phyloP scores from a whole-genome alignment of 2,113 vertebrate genomes.

The Okapia johnstoni region DNA sequence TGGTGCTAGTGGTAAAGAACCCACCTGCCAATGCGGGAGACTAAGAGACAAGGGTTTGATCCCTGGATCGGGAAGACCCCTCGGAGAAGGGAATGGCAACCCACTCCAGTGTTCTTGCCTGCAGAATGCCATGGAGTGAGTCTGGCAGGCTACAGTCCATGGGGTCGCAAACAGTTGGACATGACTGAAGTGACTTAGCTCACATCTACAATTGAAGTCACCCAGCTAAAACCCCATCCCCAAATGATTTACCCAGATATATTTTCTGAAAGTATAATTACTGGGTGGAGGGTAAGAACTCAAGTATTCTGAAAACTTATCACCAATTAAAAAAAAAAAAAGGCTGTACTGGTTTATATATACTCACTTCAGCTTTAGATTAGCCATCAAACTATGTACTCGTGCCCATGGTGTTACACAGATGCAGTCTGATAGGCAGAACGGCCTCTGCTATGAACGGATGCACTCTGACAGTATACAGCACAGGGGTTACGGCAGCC shows the following conservation, averaged over 20 bases:
- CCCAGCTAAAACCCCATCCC: not conserved
- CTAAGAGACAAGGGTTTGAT: not conserved
- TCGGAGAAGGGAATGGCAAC: not conserved
- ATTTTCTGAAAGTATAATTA: not conserved
- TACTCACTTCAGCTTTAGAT: not conserved
- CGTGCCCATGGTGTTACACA: not conserved
- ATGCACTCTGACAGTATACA: not conserved
- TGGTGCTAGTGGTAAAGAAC: not conserved
- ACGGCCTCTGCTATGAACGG: fast-evolving
- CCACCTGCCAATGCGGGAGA: not conserved
- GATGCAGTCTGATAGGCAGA: not conserved
- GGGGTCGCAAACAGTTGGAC: not conserved
- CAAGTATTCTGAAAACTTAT: not conserved
- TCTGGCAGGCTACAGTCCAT: not conserved
- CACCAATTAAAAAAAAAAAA: not conserved
- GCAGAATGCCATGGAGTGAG: not conserved
- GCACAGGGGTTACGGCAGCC: not conserved
- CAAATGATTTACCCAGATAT: not conserved
- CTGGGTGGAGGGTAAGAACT: not conserved
- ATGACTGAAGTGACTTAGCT: not conserved
- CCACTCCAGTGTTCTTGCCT: not conserved
- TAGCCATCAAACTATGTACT: not conserved
- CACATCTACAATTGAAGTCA: not conserved
- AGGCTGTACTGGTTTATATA: not conserved
- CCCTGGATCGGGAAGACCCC: not conserved